Base-by-base conservation (phyloP, 2,888 invertebrate genomes). In the Lysandra bellargus region DNA sequence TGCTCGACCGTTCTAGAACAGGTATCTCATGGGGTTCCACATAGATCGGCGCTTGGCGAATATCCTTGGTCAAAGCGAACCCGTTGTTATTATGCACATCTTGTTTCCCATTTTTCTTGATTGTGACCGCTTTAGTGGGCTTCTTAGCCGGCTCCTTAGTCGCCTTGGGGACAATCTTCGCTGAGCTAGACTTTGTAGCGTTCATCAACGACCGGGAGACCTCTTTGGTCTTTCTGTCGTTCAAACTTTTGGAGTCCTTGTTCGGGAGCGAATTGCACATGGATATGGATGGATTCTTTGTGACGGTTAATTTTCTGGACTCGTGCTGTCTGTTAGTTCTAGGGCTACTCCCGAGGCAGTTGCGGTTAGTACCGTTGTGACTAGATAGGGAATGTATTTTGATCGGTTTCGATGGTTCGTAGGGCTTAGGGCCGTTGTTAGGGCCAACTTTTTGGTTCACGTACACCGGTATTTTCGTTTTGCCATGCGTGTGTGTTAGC, bases 1-100 rank as follows among this genome's bases (percentile, higher is more conserved):
- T 97, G 30, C 96, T 96, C 0, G 97, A 97, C 74, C 97, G 95
- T 81, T 95, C 94, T 92, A 96, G 94, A 1, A 85, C 82, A 0
- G 91, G 90, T 49, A 89, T 88, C 9, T 83, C 57, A 14, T 79
- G 82, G 9, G 76, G 7, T 57, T 76, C 57, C 30, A 53, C 53
- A 14, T 76, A 76, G 2, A 49, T 14, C 23, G 75, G 75, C 53
- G 14, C 23, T 33, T 53, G 75, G 9, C 33, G 76, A 17, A 17
- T 53, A 57, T 76, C 76, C 7, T 76, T 76, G 6, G 53, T 30
- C 33, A 76, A 30, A 33, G 30, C 17, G 33, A 76, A 76, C n/a
- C 76, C 53, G 23, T 57, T 76, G 14, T 76, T 76, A 44, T 40
- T 74, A 57, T 7, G 81, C 61, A 4, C 83, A 78, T 79, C 82